phyloP scores from a whole-genome alignment of 2,113 vertebrate genomes.

The Salvelinus sp. region DNA sequence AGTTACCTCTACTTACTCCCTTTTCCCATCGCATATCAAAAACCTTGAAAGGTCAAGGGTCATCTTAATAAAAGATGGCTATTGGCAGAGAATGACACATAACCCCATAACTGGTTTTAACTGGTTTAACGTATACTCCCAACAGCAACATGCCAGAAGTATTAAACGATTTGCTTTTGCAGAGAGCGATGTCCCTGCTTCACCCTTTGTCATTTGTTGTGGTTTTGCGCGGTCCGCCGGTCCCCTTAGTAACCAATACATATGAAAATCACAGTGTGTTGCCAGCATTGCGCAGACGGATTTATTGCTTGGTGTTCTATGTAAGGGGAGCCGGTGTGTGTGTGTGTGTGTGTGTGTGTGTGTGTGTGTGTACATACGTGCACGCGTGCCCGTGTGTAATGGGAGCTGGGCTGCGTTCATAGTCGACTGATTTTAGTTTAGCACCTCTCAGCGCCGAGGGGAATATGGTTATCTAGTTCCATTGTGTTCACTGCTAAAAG shows the following conservation, averaged over 20 bases:
- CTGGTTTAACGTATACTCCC: conserved; percentile 33
- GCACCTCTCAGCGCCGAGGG: conserved; percentile 50
- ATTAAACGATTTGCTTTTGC: conserved; percentile 40
- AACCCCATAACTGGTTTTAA: background rate
- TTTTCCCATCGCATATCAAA: background rate
- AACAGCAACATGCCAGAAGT: conserved; percentile 22
- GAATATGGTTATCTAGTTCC: conserved; percentile 54
- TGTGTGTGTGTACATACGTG: too few relatives aligned
- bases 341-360: conserved; percentile 26
- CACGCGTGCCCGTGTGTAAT: conserved; percentile 49
- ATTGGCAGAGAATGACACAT: conserved; percentile 19
- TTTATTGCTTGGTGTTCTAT: conserved; percentile 62
- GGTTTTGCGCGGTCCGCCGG: conserved; percentile 35
- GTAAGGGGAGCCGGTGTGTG: conserved; percentile 63
- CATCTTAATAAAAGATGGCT: conserved; percentile 30
- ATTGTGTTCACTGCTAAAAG: conserved; percentile 57
- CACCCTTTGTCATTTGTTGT: conserved; percentile 59
- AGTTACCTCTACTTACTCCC: too few relatives aligned
- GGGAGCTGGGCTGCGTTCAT: conserved; percentile 48
- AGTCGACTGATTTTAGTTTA: conserved; percentile 49
- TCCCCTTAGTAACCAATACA: conserved; percentile 64
- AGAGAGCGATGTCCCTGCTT: conserved; percentile 37
- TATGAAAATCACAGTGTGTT: conserved; percentile 63
- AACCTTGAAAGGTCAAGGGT: conserved; percentile 45
- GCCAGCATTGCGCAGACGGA: conserved; percentile 55